A percentile compares a stretch with the other conserved stretches of the same genome.
Conservation (phyloP, 2,888 invertebrate species). For the Hypena proboscidalis region DNA sequence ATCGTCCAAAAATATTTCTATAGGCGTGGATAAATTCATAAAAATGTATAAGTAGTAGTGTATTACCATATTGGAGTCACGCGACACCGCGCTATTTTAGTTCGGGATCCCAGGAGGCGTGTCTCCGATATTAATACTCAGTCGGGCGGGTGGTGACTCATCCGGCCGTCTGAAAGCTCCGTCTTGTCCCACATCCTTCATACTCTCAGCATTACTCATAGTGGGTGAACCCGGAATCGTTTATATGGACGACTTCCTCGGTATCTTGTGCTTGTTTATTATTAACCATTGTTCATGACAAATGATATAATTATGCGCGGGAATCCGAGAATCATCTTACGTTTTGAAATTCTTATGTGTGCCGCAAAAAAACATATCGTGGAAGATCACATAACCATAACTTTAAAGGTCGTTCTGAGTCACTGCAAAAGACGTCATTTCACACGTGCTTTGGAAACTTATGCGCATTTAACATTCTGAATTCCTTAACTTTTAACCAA, state of each 20-base stretch:
- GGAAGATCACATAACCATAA: conserved; percentile 29
- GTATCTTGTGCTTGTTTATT: conserved; percentile 46
- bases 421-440: conserved; percentile 46
- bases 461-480: conserved; percentile 46
- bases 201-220: conserved; percentile 78
- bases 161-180: conserved; percentile 76
- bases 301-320: conserved; percentile 28
- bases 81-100: conserved; percentile 80
- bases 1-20: conserved; percentile 36
- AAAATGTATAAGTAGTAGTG: conserved; percentile 49
- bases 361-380: conserved; percentile 19
- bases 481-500: conserved; percentile 49
- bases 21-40: conserved; percentile 48
- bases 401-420: conserved; percentile 45
- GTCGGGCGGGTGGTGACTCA: conserved; percentile 77
- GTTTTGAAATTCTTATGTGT: conserved; percentile 18
- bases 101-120: conserved; percentile 80
- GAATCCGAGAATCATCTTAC: conserved; percentile 31
- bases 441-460: conserved; percentile 42
- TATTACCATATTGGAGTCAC: conserved; percentile 72
- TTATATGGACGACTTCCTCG: conserved; percentile 52
- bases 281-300: conserved; percentile 35
- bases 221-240: conserved; percentile 78
- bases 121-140: conserved; percentile 81
- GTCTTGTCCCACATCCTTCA: conserved; percentile 82